Evolutionary conservation across 2,888 invertebrate species (phyloP).

Genomic region (Noctuana brunneofusca): DNA sequence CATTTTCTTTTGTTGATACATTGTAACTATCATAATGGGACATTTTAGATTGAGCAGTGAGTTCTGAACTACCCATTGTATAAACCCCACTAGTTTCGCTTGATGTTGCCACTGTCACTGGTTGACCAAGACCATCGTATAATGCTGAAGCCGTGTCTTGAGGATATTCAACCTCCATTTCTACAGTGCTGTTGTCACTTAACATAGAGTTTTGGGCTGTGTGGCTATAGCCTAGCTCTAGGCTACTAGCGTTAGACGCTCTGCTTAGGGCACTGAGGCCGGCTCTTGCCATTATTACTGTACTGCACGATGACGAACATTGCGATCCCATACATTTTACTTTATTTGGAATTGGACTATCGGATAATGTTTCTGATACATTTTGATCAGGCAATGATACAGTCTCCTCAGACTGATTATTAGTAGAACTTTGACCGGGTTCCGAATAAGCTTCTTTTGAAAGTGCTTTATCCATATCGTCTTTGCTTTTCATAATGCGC

Average conservation of each 20-base stretch:
- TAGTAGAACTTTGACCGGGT: slow-evolving; percentile 46
- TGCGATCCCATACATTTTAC: slow-evolving; percentile 89
- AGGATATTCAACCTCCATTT: slow-evolving; percentile 85
- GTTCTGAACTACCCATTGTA: slow-evolving; percentile 88
- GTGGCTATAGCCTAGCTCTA: slow-evolving; percentile 93
- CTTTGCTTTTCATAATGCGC: slow-evolving; percentile 60
- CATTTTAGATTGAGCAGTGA: slow-evolving; percentile 83
- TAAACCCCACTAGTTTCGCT: slow-evolving; percentile 94
- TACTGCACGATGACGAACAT: slow-evolving; percentile 93
- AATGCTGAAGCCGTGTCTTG: slow-evolving; percentile 84
- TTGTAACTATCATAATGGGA: slow-evolving; percentile 84
- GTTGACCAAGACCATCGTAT: slow-evolving; percentile 75
- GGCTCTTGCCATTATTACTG: slow-evolving; percentile 88
- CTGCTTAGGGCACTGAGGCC: slow-evolving; percentile 81
- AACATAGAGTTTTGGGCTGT: slow-evolving; percentile 93
- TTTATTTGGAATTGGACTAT: slow-evolving; percentile 82
- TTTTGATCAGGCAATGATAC: slow-evolving; percentile 68
- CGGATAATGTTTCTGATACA: slow-evolving; percentile 76
- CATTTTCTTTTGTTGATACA: slow-evolving; percentile 76
- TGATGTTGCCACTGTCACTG: slow-evolving; percentile 85
- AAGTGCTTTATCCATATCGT: slow-evolving; percentile 53
- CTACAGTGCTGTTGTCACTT: slow-evolving; percentile 87
- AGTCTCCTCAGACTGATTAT: slow-evolving; percentile 61
- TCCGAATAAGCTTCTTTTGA: slow-evolving; percentile 57
- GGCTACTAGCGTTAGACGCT: slow-evolving; percentile 90